Evolutionary conservation across 2,888 invertebrate species (phyloP).

Genomic region (Clanis bilineata): DNA sequence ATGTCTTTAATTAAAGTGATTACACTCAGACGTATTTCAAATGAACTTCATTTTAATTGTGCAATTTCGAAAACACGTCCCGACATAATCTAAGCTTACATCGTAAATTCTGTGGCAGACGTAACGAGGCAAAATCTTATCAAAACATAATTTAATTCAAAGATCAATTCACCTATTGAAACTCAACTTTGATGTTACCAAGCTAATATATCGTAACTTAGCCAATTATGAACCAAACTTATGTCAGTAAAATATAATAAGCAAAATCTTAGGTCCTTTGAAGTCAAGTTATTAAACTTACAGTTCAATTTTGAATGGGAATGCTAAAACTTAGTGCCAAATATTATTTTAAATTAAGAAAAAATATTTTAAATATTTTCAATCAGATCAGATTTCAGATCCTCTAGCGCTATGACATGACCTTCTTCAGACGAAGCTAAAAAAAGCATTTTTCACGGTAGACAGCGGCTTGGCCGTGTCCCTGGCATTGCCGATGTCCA

Average conservation of each 20-base stretch:
- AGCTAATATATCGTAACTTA: neutral
- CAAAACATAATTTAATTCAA: neutral
- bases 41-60: neutral
- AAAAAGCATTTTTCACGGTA: too few species aligned
- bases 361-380: too few species aligned
- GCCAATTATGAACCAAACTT: neutral
- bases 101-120: neutral
- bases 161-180: neutral
- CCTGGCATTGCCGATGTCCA: too few species aligned
- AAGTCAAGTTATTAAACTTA: too few species aligned
- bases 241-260: neutral
- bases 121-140: neutral
- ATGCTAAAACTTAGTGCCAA: too few species aligned
- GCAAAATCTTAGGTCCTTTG: too few species aligned
- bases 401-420: too few species aligned
- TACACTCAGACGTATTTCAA: neutral
- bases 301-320: too few species aligned
- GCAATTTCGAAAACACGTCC: neutral
- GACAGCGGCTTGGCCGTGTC: too few species aligned
- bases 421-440: too few species aligned
- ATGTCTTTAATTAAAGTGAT: neutral
- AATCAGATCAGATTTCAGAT: too few species aligned
- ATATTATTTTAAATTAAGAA: too few species aligned
- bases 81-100: neutral
- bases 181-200: neutral